Evolutionary conservation across 2,113 vertebrate genomes (phyloP).

Genomic region (Hemiscyllium ocellatum): DNA sequence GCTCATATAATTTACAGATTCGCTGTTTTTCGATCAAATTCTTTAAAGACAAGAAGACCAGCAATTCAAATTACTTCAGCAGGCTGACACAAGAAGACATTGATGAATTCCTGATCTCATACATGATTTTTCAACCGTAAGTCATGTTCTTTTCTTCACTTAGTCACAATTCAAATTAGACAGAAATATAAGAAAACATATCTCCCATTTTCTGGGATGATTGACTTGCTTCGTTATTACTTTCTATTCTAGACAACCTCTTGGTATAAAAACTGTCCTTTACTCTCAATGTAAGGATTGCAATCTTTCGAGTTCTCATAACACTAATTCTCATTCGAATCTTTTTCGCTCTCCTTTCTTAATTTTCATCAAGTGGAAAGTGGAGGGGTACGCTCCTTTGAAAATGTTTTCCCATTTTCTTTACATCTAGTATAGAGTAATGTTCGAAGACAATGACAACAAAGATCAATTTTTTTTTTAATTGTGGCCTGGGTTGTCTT

Average conservation of each 20-base stretch:
- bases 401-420: neutral
- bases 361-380: neutral
- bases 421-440: too few species aligned
- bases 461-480: too few species aligned
- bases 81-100: neutral
- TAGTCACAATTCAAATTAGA: neutral
- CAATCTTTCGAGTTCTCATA: neutral
- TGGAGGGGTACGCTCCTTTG: neutral
- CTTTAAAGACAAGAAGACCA: neutral
- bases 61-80: neutral
- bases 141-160: neutral
- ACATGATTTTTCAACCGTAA: conserved; percentile 28
- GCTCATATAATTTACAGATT: neutral
- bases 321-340: neutral
- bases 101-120: neutral
- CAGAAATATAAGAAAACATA: neutral
- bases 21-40: neutral
- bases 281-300: neutral
- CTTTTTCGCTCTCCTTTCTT: neutral
- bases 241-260: neutral
- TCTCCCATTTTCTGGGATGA: neutral
- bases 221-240: neutral
- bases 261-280: neutral
- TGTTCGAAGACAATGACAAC: too few species aligned
- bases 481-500: too few species aligned